Base-by-base conservation (phyloP, 1,140 invertebrate species). In the Littorina saxatilis region DNA sequence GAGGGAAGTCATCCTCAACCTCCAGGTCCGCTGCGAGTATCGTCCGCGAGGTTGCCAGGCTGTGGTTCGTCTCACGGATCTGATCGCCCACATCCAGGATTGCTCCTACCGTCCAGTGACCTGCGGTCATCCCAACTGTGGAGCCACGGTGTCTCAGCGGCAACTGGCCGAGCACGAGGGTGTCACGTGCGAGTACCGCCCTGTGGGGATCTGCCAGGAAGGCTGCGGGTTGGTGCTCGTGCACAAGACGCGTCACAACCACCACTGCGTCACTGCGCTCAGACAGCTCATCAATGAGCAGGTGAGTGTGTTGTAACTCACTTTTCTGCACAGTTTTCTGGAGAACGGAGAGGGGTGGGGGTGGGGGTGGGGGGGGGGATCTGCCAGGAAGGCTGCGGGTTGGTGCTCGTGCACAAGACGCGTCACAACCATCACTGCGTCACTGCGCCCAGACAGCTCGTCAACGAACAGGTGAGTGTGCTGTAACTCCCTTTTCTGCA, bases 21-120 rank as follows among this genome's bases (percentile, higher is more conserved):
- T 88, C 70, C 81, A 82, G 47, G 88, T 89, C 1, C 83, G 82
- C 20, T 89, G 88, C 61, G 83, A 87, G 55, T 89, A 83, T 58
- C 50, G 72, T 0, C 79, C 81, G 23, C 73, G 70, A 11, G 88
- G 88, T 11, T 89, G 88, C 80, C 75, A 70, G 17, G 79, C 78
- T 37, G 43, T 85, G 1, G 79, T 87, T 15, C 27, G 83, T 43
- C 81, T 89, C 73, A 81, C 80, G 1, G 83, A 87, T 63, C 50
- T 87, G 52, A 79, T 84, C 40, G 17, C 35, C 15, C 88, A 89
- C 63, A 81, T 55, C 13, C 79, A 84, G 39, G 61, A 76, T 9
- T 89, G 88, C 80, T 75, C 32, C 23, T 84, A 82, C 82, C 77
- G 84, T 32, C 87, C 86, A 27, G 81, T 85, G 13, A 47, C 47